Evolutionary conservation across 35 echinoderm and acorn worm genomes (phyloP).

Genomic region (Apostichopus parvimensis): DNA sequence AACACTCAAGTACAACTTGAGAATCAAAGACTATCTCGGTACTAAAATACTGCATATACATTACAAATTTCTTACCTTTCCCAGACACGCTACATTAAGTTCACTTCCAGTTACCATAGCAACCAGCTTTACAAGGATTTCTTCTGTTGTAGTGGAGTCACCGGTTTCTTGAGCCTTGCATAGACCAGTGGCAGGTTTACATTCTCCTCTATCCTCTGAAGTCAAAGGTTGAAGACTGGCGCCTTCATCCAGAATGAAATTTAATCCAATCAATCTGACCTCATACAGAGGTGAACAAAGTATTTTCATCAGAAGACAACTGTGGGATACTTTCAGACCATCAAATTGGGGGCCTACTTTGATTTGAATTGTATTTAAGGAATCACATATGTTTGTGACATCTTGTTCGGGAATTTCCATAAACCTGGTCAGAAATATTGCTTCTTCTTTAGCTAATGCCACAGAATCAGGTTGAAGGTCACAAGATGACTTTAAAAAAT

Average conservation of each 20-base stretch:
- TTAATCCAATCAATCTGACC: not conserved
- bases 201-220: not conserved
- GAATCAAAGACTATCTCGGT: too few relatives aligned
- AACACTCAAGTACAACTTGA: too few relatives aligned
- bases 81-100: conserved; percentile 1
- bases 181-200: not conserved
- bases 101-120: conserved; percentile 33
- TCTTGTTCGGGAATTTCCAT: not conserved
- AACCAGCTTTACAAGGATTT: conserved; percentile 16
- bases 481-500: not conserved
- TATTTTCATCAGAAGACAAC: not conserved
- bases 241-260: not conserved
- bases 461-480: conserved; percentile 11
- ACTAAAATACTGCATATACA: too few relatives aligned
- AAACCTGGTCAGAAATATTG: not conserved
- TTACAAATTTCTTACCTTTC: not conserved
- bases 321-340: not conserved
- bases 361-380: not conserved
- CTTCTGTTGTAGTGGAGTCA: not conserved
- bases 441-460: conserved; percentile 10
- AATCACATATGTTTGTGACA: not conserved
- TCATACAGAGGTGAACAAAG: conserved; percentile 38
- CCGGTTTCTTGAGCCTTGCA: not conserved
- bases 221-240: not conserved
- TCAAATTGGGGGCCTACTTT: not conserved